phyloP scores from a whole-genome alignment of 2,888 invertebrate species.

The Galerucella pusilla region DNA sequence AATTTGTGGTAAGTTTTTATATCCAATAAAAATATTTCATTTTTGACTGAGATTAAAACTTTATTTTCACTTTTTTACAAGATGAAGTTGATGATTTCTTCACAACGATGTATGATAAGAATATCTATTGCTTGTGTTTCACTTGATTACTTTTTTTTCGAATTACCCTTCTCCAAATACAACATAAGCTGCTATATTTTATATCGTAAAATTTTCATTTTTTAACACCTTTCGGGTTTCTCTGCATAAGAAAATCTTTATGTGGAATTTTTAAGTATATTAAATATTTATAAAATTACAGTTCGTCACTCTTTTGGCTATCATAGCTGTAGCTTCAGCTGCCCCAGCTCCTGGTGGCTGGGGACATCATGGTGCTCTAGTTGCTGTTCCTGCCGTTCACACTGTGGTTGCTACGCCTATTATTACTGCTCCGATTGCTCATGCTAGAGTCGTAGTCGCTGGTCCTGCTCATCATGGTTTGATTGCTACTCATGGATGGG shows the following conservation, averaged over 20 bases:
- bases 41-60: too few relatives aligned
- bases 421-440: slow-evolving; percentile 1
- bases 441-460: slow-evolving; percentile 18
- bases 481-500: not conserved
- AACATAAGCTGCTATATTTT: too few relatives aligned
- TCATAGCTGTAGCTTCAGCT: slow-evolving; percentile 16
- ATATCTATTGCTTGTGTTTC: too few relatives aligned
- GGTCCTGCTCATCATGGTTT: slow-evolving; percentile 4
- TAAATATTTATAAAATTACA: not conserved
- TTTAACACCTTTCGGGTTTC: too few relatives aligned
- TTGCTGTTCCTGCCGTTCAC: slow-evolving; percentile 7
- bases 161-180: too few relatives aligned
- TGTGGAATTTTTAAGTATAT: not conserved
- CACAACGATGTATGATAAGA: too few relatives aligned
- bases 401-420: slow-evolving; percentile 4
- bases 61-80: too few relatives aligned
- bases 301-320: slow-evolving; percentile 12
- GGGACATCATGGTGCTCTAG: slow-evolving; percentile 18
- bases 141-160: too few relatives aligned
- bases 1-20: slow-evolving; percentile 10
- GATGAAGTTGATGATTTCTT: too few relatives aligned
- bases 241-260: too few relatives aligned
- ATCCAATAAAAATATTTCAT: not conserved
- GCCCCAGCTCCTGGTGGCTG: slow-evolving; percentile 15
- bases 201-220: too few relatives aligned